These are phyloP conservation scores for Sibirionetta formosa DNA, from an alignment of 2,797 vertebrate species.

Conservation along the genomic window DNA sequence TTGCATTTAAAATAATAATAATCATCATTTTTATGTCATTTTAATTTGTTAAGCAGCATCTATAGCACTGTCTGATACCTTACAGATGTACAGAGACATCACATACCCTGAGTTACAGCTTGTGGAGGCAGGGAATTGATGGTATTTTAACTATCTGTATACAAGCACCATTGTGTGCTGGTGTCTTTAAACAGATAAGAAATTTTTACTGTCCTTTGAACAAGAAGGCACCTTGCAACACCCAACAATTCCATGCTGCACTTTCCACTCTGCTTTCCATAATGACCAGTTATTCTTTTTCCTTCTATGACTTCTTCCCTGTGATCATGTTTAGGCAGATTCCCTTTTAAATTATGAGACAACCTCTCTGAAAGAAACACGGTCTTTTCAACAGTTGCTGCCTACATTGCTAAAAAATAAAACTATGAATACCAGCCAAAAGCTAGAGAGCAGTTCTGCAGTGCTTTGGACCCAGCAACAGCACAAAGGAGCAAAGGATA, in stretches of 20 bases:
- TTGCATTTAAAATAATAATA: not conserved
- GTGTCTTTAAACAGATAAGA: not conserved
- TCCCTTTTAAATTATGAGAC: not conserved
- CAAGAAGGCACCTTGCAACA: not conserved
- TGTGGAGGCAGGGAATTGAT: not conserved
- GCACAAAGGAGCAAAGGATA: conserved; percentile 19
- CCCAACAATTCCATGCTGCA: not conserved
- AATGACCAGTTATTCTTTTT: not conserved
- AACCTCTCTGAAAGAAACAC: not conserved
- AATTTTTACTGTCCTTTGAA: not conserved
- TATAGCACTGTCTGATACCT: not conserved
- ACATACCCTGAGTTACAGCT: not conserved
- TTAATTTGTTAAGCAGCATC: conserved; percentile 15
- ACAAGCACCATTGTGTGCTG: not conserved
- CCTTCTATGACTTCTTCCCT: not conserved
- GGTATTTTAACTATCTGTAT: conserved; percentile 24
- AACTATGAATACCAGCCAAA: not conserved
- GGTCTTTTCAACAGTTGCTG: conserved; percentile 35
- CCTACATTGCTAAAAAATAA: conserved; percentile 8
- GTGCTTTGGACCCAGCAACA: not conserved
- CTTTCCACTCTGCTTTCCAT: not conserved
- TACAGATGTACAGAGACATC: not conserved
- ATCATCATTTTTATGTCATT: not conserved
- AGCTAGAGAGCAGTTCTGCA: not conserved
- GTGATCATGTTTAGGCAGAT: not conserved